Evolutionary conservation across 2,113 vertebrate species (phyloP), one percentile per base, ranked within the genome.

Genomic region (Holacanthus passer): DNA sequence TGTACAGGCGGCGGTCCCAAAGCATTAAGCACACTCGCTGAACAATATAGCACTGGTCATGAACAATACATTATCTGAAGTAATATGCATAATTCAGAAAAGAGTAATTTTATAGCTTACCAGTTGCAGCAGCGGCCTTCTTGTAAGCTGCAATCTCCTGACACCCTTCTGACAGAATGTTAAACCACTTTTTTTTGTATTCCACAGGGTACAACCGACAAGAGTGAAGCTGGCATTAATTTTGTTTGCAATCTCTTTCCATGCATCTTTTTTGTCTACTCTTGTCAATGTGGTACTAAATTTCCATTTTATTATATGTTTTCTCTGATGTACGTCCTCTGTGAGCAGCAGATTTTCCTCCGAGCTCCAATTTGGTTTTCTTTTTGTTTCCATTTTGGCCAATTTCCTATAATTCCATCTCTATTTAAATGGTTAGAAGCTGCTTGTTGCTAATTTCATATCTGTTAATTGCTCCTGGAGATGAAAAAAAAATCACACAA

Each of bases 81-180:
- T 78, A 82, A 83, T 85, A 84, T 89, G 86, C 86, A 90, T 88
- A 85, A 91, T 89, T 90, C 83, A 83, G 79, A 86, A 75, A 48
- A 75, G 19, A 93, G 90, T 89, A 45, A 83, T 91, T 86, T 85
- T 76, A 86, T 79, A 71, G 82, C 79, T 85, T 81, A 84, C 82
- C 59, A 82, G 84, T 85, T 85, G 88, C 77, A 85, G 66, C 76
- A 81, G 81, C 17, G 10, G 76, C 77, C 69, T 85, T 81, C 83
- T 86, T 73, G 73, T 81, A 79, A 79, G 83, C 86, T 81, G 77
- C 81, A 87, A 83, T 88, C 83, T 91, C 74, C 74, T 78, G 81
- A 89, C 84, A 79, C 73, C 72, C 81, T 91, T 90, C 68, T 88
- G 89, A 92, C 88, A 85, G 83, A 83, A 87, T 82, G 73, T 87